Conservation (phyloP, 1,140 invertebrate species). For the Ladona fulva region DNA sequence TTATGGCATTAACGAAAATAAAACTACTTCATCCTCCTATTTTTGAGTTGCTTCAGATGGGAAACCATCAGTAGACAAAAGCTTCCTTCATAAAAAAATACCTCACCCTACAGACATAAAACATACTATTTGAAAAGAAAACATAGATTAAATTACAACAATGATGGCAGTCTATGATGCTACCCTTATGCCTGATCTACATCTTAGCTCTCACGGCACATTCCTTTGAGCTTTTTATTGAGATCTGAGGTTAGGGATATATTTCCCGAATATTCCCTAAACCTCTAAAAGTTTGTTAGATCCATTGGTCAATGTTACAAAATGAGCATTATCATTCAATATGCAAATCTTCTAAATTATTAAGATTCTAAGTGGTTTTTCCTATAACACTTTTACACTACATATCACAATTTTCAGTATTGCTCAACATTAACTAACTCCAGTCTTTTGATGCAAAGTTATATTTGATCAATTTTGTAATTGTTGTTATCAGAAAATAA, state of each 20-base stretch:
- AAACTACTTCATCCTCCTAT: not conserved
- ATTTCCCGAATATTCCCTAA: not conserved
- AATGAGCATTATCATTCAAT: not conserved
- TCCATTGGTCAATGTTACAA: not conserved
- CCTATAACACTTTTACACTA: not conserved
- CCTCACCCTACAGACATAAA: not conserved
- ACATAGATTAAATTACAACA: not conserved
- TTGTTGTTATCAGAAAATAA: no score
- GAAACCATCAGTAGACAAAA: not conserved
- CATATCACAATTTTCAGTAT: not conserved
- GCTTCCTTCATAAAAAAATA: not conserved
- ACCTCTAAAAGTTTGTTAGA: not conserved
- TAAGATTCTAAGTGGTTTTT: not conserved
- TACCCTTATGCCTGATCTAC: not conserved
- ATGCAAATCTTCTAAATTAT: not conserved
- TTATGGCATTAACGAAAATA: not conserved
- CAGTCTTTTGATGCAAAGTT: not conserved
- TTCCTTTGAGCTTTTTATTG: not conserved
- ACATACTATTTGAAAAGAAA: not conserved
- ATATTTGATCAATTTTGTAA: no score
- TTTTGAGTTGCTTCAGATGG: not conserved
- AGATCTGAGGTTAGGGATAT: not conserved
- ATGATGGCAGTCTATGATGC: not conserved
- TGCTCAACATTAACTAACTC: not conserved
- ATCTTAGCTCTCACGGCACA: not conserved